Evolutionary conservation across 2,797 vertebrate genomes (phyloP), one percentile per base, ranked within the genome.

Genomic region (Anableps anableps): DNA sequence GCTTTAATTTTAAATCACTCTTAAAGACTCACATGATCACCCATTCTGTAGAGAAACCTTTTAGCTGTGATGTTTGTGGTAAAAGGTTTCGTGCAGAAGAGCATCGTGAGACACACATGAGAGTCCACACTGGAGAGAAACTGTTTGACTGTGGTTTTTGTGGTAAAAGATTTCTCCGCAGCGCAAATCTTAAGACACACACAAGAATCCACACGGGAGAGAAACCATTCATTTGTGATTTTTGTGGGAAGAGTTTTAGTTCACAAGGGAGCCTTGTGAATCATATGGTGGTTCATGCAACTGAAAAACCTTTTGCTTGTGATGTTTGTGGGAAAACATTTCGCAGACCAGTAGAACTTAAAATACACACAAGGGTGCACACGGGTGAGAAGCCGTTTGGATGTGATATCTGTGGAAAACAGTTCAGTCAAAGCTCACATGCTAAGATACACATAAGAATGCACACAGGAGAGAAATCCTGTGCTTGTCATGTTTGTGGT

Each of bases 261-360:
- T 64, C 62, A 36, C 62, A 64, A 21, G 62, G 62, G 17, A 64
- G 62, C 3, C 62, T 64, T 64, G 34, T 64, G 31, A 64, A 64
- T 36, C 62, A 64, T 4, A 64, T 36, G 62, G 62, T 64, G 34
- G 62, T 64, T 31, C 62, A 64, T 2, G 62, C 62, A 21, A 17
- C 17, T 36, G 62, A 64, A 10, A 64, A 64, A 64, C 62, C 62
- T 36, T 64, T 64, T 36, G 60, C 34, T 21, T 64, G 60, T 72
- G 16, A 50, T 36, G n/a, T 72, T 19, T 72, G 45, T 50, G 71
- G 45, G 31, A 73, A 73, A 73, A 73, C 71, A 23, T 73, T 73
- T 50, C 47, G 71, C 47, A 50, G 71, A 73, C 29, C 71, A 4
- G 71, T 34, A 73, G 45, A 73, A 10, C 47, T 73, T 50, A 50